A percentile compares a stretch with the other conserved stretches of the same genome.
phyloP scores from a whole-genome alignment of 2,113 vertebrate genomes.

The Barbus barbus region DNA sequence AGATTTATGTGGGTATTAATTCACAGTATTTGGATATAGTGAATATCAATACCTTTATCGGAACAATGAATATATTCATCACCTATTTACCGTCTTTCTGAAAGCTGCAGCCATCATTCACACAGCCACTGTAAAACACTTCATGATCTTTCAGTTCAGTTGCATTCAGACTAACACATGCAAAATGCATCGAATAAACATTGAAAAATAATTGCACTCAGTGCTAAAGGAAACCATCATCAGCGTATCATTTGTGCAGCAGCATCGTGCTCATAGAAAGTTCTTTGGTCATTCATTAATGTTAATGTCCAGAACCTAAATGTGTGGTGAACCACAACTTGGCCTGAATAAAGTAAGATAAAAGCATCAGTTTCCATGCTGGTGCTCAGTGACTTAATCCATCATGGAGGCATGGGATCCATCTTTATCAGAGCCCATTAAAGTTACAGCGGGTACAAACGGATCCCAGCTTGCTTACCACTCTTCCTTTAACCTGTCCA shows the following conservation, averaged over 20 bases:
- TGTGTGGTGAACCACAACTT: slow-evolving; percentile 71
- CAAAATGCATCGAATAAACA: not conserved
- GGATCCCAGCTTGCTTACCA: slow-evolving; percentile 65
- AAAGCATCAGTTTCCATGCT: slow-evolving; percentile 69
- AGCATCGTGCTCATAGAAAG: slow-evolving; percentile 45
- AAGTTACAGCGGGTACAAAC: slow-evolving; percentile 76
- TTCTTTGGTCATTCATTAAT: slow-evolving; percentile 59
- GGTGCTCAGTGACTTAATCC: slow-evolving; percentile 57
- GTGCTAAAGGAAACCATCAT: not conserved
- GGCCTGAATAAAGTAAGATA: slow-evolving; percentile 67
- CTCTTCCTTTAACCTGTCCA: slow-evolving; percentile 68
- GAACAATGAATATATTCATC: slow-evolving; percentile 36
- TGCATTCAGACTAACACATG: not conserved
- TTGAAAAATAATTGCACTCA: not conserved
- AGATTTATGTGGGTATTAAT: slow-evolving; percentile 74
- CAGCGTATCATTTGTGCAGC: not conserved
- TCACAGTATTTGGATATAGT: slow-evolving; percentile 61
- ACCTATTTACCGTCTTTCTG: slow-evolving; percentile 22
- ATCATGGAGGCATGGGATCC: slow-evolving; percentile 64
- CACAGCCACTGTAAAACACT: not conserved
- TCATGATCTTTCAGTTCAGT: not conserved
- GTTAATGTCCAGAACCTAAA: slow-evolving; percentile 63
- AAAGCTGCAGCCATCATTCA: slow-evolving; percentile 6
- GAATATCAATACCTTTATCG: slow-evolving; percentile 49
- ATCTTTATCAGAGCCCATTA: slow-evolving; percentile 71